Evolutionary conservation across 2,888 invertebrate species (phyloP).

Genomic region (Eupelmus urozonus): DNA sequence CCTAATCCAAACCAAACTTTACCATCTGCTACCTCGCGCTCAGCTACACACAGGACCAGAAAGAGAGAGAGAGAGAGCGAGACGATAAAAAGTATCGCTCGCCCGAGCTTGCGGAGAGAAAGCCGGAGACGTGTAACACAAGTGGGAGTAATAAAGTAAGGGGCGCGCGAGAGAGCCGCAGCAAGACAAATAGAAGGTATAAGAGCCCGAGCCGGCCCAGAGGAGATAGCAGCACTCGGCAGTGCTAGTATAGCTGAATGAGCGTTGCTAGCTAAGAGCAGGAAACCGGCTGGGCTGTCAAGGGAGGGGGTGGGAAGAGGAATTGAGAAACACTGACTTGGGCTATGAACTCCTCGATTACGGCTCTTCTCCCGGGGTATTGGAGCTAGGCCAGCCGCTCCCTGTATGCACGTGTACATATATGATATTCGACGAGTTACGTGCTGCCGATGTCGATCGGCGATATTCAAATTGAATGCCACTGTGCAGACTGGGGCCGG

Average conservation of each 20-base stretch:
- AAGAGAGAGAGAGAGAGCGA: background rate
- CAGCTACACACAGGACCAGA: background rate
- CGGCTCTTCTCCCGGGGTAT: slow-evolving; percentile 38
- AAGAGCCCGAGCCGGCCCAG: too few relatives aligned
- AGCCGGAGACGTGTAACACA: slow-evolving; percentile 13
- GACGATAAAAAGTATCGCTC: too few relatives aligned
- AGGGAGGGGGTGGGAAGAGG: slow-evolving; percentile 55
- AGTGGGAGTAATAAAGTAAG: slow-evolving; percentile 47
- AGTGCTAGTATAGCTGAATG: background rate
- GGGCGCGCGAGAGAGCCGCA: too few relatives aligned
- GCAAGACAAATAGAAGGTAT: slow-evolving; percentile 23
- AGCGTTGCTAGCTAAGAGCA: background rate
- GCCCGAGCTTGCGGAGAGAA: too few relatives aligned
- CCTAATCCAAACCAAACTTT: too few relatives aligned
- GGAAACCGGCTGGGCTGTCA: background rate
- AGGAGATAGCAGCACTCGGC: background rate
- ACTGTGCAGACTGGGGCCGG: background rate
- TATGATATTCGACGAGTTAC: background rate
- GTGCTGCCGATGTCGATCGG: slow-evolving; percentile 9
- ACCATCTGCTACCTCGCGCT: too few relatives aligned
- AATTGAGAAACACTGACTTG: slow-evolving; percentile 53
- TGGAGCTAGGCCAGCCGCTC: slow-evolving; percentile 47
- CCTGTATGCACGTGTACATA: background rate
- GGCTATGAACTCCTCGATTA: slow-evolving; percentile 60
- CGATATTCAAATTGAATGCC: slow-evolving; percentile 57